phyloP scores from a whole-genome alignment of 2,888 invertebrate genomes.

The Drosophila cyrtoloma region DNA sequence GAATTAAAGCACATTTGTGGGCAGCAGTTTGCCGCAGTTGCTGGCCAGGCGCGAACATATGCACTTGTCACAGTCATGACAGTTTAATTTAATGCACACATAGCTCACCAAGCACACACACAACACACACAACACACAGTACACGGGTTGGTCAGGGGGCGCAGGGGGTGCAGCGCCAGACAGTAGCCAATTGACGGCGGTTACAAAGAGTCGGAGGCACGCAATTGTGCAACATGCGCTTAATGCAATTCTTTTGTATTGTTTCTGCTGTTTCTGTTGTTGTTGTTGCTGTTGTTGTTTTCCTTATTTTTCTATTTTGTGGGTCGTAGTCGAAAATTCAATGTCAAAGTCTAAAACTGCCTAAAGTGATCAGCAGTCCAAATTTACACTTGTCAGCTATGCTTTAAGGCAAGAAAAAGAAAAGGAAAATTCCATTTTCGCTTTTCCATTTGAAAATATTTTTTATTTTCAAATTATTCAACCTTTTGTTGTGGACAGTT shows the following conservation, averaged over 20 bases:
- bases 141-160: not conserved
- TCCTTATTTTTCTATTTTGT: constrained; percentile 25
- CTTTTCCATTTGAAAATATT: not conserved
- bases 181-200: constrained; percentile 15
- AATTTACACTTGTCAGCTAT: not conserved
- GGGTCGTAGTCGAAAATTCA: constrained; percentile 61
- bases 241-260: constrained; percentile 48
- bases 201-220: constrained; percentile 51
- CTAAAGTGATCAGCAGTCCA: constrained; percentile 16
- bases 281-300: constrained; percentile 5
- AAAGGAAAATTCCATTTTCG: not conserved
- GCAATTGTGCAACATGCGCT: constrained; percentile 80
- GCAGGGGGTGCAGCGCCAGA: constrained; percentile 3
- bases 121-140: not conserved
- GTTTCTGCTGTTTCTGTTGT: not conserved
- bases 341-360: constrained; percentile 70
- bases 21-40: constrained; percentile 36
- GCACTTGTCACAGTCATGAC: constrained; percentile 82
- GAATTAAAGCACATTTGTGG: constrained; percentile 69
- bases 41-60: constrained; percentile 74
- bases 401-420: not conserved
- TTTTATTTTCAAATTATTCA: not conserved
- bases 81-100: constrained; percentile 81
- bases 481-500: not conserved
- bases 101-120: constrained; percentile 64